Evolutionary conservation across 2,797 vertebrate species (phyloP), one percentile per base, ranked within the genome.

Genomic region (Rallus crepitans): DNA sequence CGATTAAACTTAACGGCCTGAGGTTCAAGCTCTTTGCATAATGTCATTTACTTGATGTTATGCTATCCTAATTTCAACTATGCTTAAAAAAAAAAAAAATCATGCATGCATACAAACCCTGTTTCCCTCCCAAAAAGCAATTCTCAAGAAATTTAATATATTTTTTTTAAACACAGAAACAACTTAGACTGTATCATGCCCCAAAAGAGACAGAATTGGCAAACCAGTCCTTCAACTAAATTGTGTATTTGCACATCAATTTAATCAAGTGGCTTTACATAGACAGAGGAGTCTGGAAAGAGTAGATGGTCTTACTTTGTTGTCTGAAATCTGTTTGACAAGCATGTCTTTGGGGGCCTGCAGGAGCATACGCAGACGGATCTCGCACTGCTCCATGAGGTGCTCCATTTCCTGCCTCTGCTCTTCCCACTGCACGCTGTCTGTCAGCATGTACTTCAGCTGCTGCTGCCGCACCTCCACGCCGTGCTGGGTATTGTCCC

Each of bases 341-440:
- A 99, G 98, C 11, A 98, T 94, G n/a, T 99, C 99, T 92, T 97
- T 97, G 10, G 98, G 97, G 85, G 97, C 98, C 92, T 99, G 99
- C 27, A 98, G 98, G 53, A 99, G 98, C 91, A 97, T 96, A 50
- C 98, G 98, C 52, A 99, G 98, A 14, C 96, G 98, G 65, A 98
- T 98, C 96, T 99, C 99, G 0, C 97, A 98, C 78, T 99, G 99
- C 18, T 98, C 98, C 96, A 99, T 98, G 19, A 99, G 96, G 45
- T 97, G 98, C 25, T 98, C 98, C 39, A 98, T 98, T 84, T 99
- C 98, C 80, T 98, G 98, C 95, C 98, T 98, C 93, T 98, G 98
- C 79, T 99, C 98, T 21, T 99, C 98, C 99, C 99, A 99, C 87
- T 98, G 99, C 69, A 99, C 94, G 76, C 99, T 99, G 96, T 99